Evolutionary conservation across 2,113 vertebrate genomes (phyloP).

Genomic region (Neofelis nebulosa): DNA sequence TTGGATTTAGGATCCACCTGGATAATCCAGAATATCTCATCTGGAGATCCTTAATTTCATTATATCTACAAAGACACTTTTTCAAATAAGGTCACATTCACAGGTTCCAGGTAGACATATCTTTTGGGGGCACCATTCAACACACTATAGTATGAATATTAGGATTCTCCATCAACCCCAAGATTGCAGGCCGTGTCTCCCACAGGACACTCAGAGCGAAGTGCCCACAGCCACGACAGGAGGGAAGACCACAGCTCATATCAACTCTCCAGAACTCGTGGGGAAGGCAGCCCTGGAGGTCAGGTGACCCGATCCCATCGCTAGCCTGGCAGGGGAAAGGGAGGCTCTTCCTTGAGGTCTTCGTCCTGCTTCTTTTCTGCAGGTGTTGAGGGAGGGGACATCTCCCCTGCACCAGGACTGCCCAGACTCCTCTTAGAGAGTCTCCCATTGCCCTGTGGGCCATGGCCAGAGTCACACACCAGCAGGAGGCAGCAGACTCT

Average conservation of each 20-base stretch:
- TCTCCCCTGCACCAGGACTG: background rate
- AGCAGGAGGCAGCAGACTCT: background rate
- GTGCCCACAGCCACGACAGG: background rate
- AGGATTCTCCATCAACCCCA: background rate
- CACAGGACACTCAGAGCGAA: background rate
- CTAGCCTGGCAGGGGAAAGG: background rate
- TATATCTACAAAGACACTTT: background rate
- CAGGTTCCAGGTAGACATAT: background rate
- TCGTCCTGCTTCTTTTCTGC: background rate
- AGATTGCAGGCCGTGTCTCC: background rate
- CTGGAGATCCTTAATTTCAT: background rate
- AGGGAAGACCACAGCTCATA: background rate
- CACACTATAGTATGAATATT: background rate
- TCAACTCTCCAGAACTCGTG: background rate
- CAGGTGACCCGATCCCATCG: background rate
- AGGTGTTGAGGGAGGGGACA: background rate
- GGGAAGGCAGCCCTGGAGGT: background rate
- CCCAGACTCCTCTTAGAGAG: background rate
- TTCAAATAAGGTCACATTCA: background rate
- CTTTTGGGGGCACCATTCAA: background rate
- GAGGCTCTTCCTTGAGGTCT: background rate
- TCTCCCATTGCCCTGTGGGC: background rate
- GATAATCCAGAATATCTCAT: background rate
- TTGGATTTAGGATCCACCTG: background rate
- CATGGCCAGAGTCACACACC: background rate